Base-by-base conservation (phyloP, 1,140 invertebrate species). In the Bombus polaris region DNA sequence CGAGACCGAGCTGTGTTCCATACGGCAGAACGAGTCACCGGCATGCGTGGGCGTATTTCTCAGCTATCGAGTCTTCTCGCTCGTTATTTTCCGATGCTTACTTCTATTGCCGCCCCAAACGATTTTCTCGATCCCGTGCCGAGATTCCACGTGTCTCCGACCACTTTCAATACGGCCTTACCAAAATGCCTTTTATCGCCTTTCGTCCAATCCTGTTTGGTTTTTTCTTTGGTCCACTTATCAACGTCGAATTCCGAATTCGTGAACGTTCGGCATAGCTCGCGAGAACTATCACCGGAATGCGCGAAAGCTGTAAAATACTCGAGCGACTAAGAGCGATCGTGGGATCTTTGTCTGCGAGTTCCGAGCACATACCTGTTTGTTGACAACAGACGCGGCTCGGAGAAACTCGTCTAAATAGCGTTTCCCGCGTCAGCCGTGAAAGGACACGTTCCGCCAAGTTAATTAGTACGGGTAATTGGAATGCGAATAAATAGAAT, bases 1-100 rank as follows among this genome's bases (percentile, higher is more conserved):
- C 81, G 81, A 82, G 76, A 75, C 44, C 59, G 76, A 81, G 42
- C 32, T 68, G 84, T 68, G 57, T 53, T 53, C 47, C 84, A 47
- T 57, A 53, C 76, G 57, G 80, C 47, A 57, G 88, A 89, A 84
- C 86, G 87, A 81, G 88, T 88, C 88, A 89, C 70, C 70, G 87
- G 85, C 75, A 81, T 68, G 86, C 86, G 89, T 90, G 89, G 89
- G 89, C 81, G 89, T 88, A 90, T 88, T 85, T 90, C 89, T 90
- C 83, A 90, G 86, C 89, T 90, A 90, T 90, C 85, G 81, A 87
- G 77, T 66, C 79, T 82, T 89, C 86, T 86, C 86, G 89, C 86
- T 90, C 77, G n/a, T 81, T 80, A 71, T 72, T 90, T 81, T 81
- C 53, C 65, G 71, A 44, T n/a, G 37, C 70, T 2, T 28, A 37